Base-by-base conservation (phyloP, 92 coral and sea anemone genomes). In the Umimayanthus kanabou region DNA sequence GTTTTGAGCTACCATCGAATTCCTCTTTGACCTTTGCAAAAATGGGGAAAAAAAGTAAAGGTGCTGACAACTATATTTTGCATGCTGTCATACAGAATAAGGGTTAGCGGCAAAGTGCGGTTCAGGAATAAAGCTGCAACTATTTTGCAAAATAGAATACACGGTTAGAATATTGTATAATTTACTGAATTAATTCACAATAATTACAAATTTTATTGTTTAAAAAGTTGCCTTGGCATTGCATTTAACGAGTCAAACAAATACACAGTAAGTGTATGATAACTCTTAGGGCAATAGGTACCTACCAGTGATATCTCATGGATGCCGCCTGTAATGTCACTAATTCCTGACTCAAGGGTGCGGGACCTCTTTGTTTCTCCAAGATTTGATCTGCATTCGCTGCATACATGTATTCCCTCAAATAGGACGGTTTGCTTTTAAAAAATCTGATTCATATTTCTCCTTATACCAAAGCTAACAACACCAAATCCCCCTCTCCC, bases 131-230 rank as follows among this genome's bases (percentile, higher is more conserved):
- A 61, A 81, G 43, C 85, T 81, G 74, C 85, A 81, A 81, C 47
- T 47, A 80, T 57, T 30, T 81, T 81, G 85, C 85, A 81, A 57
- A 37, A 81, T 81, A 53, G 73, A 61, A 28, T 81, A 81, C 85
- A 45, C 75, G 45, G 47, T 81, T 81, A 58, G 74, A 81, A 81
- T 81, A 37, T 81, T 81, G 74, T 81, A 57, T 57, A 81, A 81
- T 53, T 57, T 61, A 61, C 85, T 37, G 47, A 82, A 29, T 6
- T 82, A 65, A 82, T n/a, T 76, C 80, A 45, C 80, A n/a, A 75
- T 43, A 43, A 45, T 0, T 33, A 33, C 37, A 33, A 33, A 33
- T 33, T 33, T 33, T 33, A 33, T 0, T 33, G 37, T 33, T 33
- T 33, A 33, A 33, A 33, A 33, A 33, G 37, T 33, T 33, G 37